phyloP scores from a whole-genome alignment of 2,797 vertebrate genomes.

The Sarcophilus harrisii region DNA sequence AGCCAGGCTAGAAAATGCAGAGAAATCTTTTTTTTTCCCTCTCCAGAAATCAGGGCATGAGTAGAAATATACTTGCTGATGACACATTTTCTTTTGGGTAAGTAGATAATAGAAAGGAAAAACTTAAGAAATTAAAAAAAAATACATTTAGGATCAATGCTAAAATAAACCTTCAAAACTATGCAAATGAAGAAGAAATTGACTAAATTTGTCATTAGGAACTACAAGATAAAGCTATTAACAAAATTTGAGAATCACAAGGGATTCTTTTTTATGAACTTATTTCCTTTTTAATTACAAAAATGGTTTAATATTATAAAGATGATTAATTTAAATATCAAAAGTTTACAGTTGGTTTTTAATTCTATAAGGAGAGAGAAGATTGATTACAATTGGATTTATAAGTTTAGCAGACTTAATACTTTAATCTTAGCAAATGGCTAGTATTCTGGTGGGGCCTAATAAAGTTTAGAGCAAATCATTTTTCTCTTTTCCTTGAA shows the following conservation, averaged over 20 bases:
- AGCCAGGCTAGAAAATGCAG: constrained; percentile 23
- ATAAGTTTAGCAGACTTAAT: neutral
- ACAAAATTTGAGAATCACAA: constrained; percentile 8
- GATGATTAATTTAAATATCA: constrained; percentile 22
- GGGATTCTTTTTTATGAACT: neutral
- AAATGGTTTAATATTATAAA: constrained; percentile 26
- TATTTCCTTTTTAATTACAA: neutral
- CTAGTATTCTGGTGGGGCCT: neutral
- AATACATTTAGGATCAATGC: constrained; percentile 16
- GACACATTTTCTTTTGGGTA: constrained; percentile 56
- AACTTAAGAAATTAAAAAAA: constrained; percentile 5
- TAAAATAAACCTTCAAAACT: constrained; percentile 8
- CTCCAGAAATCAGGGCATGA: constrained; percentile 46
- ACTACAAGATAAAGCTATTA: neutral
- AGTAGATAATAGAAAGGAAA: constrained; percentile 29
- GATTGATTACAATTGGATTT: constrained; percentile 3
- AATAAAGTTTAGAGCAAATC: neutral
- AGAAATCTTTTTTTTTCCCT: neutral
- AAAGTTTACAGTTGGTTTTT: neutral
- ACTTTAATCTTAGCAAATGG: constrained; percentile 16
- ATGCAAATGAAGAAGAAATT: neutral
- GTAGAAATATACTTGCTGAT: constrained; percentile 59
- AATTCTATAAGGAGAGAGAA: constrained; percentile 21
- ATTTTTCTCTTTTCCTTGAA: constrained; percentile 34
- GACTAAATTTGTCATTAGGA: neutral